phyloP scores from a whole-genome alignment of 2,888 invertebrate species.

The Pachycephus smyrnensis region DNA sequence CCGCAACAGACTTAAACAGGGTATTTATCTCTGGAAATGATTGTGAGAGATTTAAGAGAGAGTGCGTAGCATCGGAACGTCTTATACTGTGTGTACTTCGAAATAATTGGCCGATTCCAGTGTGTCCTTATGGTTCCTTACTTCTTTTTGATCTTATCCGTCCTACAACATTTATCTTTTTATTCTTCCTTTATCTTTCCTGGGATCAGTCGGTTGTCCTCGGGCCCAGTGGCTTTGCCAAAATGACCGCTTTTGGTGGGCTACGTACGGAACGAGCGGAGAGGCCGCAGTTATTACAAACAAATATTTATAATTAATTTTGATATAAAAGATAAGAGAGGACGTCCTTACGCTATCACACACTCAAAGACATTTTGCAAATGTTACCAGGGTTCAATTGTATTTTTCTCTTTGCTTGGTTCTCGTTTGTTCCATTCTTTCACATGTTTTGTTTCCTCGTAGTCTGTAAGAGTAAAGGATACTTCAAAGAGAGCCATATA shows the following conservation, averaged over 20 bases:
- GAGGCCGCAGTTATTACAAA: slow-evolving; percentile 18
- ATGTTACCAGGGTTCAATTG: background rate
- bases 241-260: slow-evolving; percentile 64
- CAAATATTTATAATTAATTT: slow-evolving; percentile 3
- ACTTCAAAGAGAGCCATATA: background rate
- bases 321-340: slow-evolving; percentile 19
- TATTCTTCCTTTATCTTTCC: background rate
- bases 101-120: background rate
- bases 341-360: background rate
- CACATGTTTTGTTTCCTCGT: background rate
- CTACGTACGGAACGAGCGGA: slow-evolving; percentile 58
- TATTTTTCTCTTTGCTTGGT: background rate
- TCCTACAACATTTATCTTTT: background rate
- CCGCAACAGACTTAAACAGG: slow-evolving; percentile 49
- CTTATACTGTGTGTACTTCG: background rate
- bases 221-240: slow-evolving; percentile 54
- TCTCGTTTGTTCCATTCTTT: background rate
- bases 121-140: background rate
- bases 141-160: background rate
- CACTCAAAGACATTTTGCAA: background rate
- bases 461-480: background rate
- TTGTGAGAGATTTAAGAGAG: slow-evolving; percentile 10
- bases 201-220: slow-evolving; percentile 47
- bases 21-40: slow-evolving; percentile 37
- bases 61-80: background rate